Evolutionary conservation across 1,140 invertebrate genomes (phyloP).

Genomic region (Caenorhabditis tropicalis): DNA sequence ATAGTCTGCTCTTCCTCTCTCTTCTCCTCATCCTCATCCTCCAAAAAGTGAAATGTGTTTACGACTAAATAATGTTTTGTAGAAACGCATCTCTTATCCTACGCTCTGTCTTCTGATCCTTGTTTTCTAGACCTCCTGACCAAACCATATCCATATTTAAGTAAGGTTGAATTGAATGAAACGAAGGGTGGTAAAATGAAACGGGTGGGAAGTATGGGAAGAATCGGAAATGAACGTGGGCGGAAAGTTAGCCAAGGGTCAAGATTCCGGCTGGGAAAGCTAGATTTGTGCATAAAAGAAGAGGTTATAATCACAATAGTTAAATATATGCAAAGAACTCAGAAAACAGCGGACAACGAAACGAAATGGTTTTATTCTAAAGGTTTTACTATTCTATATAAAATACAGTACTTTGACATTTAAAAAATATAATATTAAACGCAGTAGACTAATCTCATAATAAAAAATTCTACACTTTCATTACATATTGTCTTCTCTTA

Average conservation of each 20-base stretch:
- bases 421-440: no score
- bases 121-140: neutral
- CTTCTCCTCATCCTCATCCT: neutral
- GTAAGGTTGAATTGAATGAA: neutral
- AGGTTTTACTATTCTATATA: no score
- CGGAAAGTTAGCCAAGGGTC: neutral
- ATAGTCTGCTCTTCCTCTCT: neutral
- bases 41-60: slow-evolving; percentile 18
- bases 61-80: slow-evolving; percentile 14
- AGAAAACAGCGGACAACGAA: no score
- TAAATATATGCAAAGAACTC: no score
- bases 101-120: neutral
- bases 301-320: no score
- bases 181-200: neutral
- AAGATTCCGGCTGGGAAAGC: neutral
- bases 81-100: neutral
- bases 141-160: neutral
- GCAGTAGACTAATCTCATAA: no score
- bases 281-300: neutral
- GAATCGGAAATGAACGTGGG: slow-evolving; percentile 16
- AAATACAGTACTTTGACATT: no score
- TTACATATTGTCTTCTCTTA: no score
- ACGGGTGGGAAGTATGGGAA: neutral
- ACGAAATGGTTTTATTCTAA: no score
- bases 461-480: no score